Evolutionary conservation across 2,888 invertebrate species (phyloP).

Genomic region (Cheilosia vulpina): DNA sequence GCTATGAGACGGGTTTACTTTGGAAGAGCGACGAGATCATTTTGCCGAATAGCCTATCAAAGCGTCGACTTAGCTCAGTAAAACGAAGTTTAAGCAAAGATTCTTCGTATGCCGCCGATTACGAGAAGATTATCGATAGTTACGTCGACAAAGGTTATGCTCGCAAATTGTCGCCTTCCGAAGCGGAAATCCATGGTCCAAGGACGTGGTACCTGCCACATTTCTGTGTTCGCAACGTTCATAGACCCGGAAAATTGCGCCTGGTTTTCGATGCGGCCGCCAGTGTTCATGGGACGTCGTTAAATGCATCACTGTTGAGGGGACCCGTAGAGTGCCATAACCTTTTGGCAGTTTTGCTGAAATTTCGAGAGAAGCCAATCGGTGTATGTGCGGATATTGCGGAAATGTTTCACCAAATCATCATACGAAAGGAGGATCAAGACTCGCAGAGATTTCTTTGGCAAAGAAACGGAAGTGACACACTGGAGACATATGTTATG

Average conservation of each 20-base stretch:
- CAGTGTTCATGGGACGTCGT: neutral
- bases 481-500: neutral
- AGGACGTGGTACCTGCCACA: neutral
- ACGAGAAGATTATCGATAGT: neutral
- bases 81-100: too few relatives aligned
- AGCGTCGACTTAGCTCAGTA: too few relatives aligned
- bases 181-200: neutral
- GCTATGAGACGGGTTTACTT: too few relatives aligned
- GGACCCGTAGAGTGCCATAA: neutral
- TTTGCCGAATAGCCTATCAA: too few relatives aligned
- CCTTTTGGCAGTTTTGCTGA: neutral
- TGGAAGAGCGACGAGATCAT: too few relatives aligned
- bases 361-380: neutral
- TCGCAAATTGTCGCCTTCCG: neutral
- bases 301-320: too few relatives aligned
- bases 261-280: neutral
- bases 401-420: neutral
- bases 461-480: neutral
- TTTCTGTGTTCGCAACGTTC: neutral
- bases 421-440: neutral
- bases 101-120: too few relatives aligned
- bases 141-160: neutral
- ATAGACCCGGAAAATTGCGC: neutral
- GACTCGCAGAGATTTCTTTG: neutral
- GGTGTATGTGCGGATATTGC: neutral